Evolutionary conservation across 2,113 vertebrate species (phyloP), one percentile per base, ranked within the genome.

Genomic region (Thalassarche chlororhynchos): DNA sequence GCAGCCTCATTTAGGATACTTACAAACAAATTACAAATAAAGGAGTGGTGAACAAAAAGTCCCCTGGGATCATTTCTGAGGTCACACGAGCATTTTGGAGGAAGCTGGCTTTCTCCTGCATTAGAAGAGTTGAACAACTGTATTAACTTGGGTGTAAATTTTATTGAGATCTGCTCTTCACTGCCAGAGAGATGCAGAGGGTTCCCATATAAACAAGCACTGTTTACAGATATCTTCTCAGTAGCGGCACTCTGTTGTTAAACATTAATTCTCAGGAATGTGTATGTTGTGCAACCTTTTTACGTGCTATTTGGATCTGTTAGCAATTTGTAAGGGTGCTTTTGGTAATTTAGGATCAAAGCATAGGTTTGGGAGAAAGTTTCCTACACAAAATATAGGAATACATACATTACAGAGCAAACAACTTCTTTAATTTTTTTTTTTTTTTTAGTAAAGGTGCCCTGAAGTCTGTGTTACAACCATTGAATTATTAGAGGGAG

Each of bases 251-350:
- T 93, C 49, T n/a, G 3, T 14, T 88, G 89, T 97, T 97, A 97
- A 97, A 96, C 52, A 96, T 97, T 97, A 97, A 97, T 94, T 96
- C 62, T 61, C 40, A 66, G 89, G 91, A 90, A 96, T 55, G 87
- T 51, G 36, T 61, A 28, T 38, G 34, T 95, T 94, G 84, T 94
- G 89, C 89, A 97, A 95, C 23, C n/a, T 77, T 85, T 87, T 42
- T 34, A 46, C 3, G 0, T 29, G 29, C 42, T 71, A 6, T 84
- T 85, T 72, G 69, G 9, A 60, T 49, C 74, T 76, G 49, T n/a
- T 72, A 42, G 54, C 46, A 51, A 55, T 58, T 69, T 85, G 54
- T 69, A 89, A 72, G 54, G 58, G 40, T 3, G 2, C 29, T 75
- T 75, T 60, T 0, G 6, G 23, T 61, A 85, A 68, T 57, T 61